Conservation (phyloP, 2,113 vertebrate genomes). For the Poeciliopsis prolifica region DNA sequence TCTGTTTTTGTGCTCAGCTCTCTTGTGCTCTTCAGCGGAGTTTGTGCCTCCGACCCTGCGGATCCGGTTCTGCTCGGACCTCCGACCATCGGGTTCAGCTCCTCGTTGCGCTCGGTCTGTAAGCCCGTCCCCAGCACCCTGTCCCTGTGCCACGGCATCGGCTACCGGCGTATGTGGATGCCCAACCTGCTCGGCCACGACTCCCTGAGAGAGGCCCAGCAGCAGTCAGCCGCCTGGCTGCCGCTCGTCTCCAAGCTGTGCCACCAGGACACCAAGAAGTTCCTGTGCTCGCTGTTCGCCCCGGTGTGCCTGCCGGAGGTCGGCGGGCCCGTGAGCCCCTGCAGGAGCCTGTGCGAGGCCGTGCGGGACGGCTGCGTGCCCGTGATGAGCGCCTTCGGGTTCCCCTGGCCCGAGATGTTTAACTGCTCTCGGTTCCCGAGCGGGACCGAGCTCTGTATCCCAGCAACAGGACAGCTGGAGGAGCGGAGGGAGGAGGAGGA, state of each 20-base stretch:
- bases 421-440: constrained; percentile 82
- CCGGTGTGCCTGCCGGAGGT: constrained; percentile 80
- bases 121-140: constrained; percentile 80
- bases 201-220: constrained; percentile 78
- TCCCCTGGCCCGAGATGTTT: constrained; percentile 85
- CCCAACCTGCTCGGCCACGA: constrained; percentile 86
- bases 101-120: constrained; percentile 71
- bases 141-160: constrained; percentile 80
- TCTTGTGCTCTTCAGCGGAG: constrained; percentile 3
- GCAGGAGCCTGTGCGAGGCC: constrained; percentile 77
- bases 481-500: constrained; percentile 49
- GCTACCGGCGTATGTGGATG: constrained; percentile 82
- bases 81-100: constrained; percentile 51
- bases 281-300: constrained; percentile 85
- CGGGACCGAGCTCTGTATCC: constrained; percentile 80
- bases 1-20: constrained; percentile 20
- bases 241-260: constrained; percentile 82
- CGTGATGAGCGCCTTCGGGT: constrained; percentile 85
- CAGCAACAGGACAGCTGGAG: constrained; percentile 55
- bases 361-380: constrained; percentile 82
- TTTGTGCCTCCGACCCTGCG: constrained; percentile 4
- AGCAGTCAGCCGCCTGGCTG: constrained; percentile 83
- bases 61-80: constrained; percentile 37
- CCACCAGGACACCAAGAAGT: constrained; percentile 83
- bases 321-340: constrained; percentile 76